These are phyloP conservation scores for Gallinago nigripennis DNA, from an alignment of 2,797 vertebrate genomes.

Conservation along the genomic window DNA sequence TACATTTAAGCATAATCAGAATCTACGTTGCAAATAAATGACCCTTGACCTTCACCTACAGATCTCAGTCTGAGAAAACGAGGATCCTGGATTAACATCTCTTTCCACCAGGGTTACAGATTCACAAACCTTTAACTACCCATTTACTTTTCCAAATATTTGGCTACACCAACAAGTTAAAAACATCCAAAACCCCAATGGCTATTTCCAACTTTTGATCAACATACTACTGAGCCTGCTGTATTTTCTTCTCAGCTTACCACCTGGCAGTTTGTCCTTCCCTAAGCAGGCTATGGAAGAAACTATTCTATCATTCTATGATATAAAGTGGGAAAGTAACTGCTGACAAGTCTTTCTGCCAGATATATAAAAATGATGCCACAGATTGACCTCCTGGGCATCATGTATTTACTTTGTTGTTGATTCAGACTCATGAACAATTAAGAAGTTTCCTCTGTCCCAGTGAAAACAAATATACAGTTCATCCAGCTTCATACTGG, in stretches of 20 bases:
- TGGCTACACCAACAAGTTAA: background rate
- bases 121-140: accelerated
- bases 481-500: background rate
- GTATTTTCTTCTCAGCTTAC: background rate
- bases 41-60: background rate
- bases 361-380: background rate
- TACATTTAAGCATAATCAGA: background rate
- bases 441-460: background rate
- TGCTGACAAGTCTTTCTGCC: background rate
- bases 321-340: background rate
- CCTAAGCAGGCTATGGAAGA: background rate
- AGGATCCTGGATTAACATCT: background rate
- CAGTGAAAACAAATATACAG: background rate
- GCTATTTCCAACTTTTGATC: background rate
- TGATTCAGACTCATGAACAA: background rate
- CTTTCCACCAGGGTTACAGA: background rate
- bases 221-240: background rate
- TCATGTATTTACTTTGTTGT: background rate
- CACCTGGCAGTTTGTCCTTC: background rate
- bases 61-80: background rate
- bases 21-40: background rate
- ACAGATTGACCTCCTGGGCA: background rate
- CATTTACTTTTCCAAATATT: background rate
- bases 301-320: background rate
- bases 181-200: background rate